Evolutionary conservation across 2,888 invertebrate genomes (phyloP).

Genomic region (Drosophila greeni): DNA sequence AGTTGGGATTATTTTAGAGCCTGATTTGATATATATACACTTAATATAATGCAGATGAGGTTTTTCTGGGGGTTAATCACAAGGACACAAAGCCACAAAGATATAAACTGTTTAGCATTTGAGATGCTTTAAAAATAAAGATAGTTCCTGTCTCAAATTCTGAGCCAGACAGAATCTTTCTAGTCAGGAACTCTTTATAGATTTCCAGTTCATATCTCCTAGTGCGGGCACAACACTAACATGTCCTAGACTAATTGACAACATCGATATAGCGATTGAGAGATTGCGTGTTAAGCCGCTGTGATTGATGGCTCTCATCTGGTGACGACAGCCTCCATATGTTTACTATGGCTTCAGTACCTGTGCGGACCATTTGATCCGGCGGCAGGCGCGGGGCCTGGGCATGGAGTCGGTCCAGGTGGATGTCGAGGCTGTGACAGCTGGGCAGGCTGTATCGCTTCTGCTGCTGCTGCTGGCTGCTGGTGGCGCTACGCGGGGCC

Average conservation of each 20-base stretch:
- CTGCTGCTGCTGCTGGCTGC: conserved; percentile 63
- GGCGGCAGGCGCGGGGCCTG: conserved; percentile 71
- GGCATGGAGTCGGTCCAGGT: conserved; percentile 77
- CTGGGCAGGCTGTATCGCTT: conserved; percentile 79
- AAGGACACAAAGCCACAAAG: conserved; percentile 12
- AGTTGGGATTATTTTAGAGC: conserved; percentile 13
- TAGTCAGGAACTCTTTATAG: neutral
- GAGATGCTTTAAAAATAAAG: no score
- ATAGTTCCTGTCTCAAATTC: neutral
- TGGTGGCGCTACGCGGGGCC: conserved; percentile 37
- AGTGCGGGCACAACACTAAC: conserved; percentile 49
- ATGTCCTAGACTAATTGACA: conserved; percentile 64
- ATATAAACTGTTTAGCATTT: neutral
- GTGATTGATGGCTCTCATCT: conserved; percentile 21
- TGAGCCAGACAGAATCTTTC: neutral
- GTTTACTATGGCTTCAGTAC: conserved; percentile 15
- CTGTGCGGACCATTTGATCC: conserved; percentile 58
- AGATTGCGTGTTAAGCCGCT: conserved; percentile 22
- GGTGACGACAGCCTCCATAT: conserved; percentile 10
- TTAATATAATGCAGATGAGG: conserved; percentile 19
- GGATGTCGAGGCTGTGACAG: conserved; percentile 75
- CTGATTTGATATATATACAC: conserved; percentile 17
- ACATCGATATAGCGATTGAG: conserved; percentile 52
- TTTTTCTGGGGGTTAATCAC: conserved; percentile 28
- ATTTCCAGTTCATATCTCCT: neutral